Evolutionary conservation across 2,113 vertebrate species (phyloP).

Genomic region (Pardalotus punctatus): DNA sequence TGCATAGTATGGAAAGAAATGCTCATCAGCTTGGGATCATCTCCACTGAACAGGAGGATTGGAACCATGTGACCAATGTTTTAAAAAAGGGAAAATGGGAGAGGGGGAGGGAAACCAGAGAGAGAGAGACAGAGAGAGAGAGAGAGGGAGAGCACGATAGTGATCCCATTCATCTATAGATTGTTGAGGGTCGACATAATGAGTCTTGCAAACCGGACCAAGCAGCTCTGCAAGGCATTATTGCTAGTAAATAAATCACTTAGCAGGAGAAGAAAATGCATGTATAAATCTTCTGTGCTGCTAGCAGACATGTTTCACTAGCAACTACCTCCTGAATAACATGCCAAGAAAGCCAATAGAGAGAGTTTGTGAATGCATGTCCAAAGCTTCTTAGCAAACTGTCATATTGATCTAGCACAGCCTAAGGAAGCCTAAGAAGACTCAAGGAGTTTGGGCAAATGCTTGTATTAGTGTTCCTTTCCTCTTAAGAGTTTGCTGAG

Average conservation of each 20-base stretch:
- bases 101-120: neutral
- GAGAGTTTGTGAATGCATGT: slow-evolving; percentile 63
- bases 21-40: neutral
- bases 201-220: slow-evolving; percentile 62
- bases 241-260: slow-evolving; percentile 69
- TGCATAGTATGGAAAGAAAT: neutral
- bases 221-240: slow-evolving; percentile 57
- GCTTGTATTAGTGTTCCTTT: slow-evolving; percentile 67
- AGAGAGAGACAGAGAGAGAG: neutral
- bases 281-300: slow-evolving; percentile 55
- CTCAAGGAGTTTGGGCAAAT: slow-evolving; percentile 79
- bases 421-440: slow-evolving; percentile 59
- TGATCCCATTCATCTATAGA: slow-evolving; percentile 7
- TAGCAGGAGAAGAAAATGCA: slow-evolving; percentile 59
- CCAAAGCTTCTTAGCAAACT: slow-evolving; percentile 72
- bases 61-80: neutral
- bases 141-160: neutral
- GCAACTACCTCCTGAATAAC: slow-evolving; percentile 43
- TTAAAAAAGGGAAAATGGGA: neutral
- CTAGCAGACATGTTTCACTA: slow-evolving; percentile 53
- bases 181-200: slow-evolving; percentile 57
- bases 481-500: slow-evolving; percentile 81
- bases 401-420: slow-evolving; percentile 80
- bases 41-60: neutral
- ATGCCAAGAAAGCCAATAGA: slow-evolving; percentile 43